These are phyloP conservation scores for Poeciliopsis occidentalis DNA, from an alignment of 2,113 vertebrate species.

Conservation along the genomic window DNA sequence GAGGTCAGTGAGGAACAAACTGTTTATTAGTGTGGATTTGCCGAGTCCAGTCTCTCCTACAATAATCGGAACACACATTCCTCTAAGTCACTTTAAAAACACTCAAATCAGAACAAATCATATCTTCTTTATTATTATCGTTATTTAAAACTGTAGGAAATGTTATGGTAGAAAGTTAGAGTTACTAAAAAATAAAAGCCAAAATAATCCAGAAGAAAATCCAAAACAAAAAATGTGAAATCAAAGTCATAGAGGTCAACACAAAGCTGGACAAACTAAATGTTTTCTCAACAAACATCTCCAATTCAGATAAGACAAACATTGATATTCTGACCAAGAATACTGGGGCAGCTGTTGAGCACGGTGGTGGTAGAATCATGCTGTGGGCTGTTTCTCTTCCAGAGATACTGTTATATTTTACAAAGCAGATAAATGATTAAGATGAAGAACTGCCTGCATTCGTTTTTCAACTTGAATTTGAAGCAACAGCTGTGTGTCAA, in stretches of 20 bases:
- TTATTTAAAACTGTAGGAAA: not conserved
- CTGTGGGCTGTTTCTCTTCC: not conserved
- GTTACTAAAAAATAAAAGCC: not conserved
- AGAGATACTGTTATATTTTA: not conserved
- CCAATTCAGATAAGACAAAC: too few species aligned
- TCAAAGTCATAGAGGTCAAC: not conserved
- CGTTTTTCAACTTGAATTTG: not conserved
- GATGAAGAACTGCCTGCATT: not conserved
- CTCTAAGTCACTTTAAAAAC: not conserved
- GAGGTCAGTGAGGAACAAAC: conserved; percentile 94
- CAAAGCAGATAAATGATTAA: not conserved
- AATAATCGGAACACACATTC: not conserved
- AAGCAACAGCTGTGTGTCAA: not conserved
- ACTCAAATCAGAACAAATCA: not conserved
- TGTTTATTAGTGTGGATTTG: conserved; percentile 95
- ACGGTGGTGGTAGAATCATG: too few species aligned
- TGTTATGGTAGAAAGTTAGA: not conserved
- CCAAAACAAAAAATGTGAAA: not conserved
- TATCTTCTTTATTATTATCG: not conserved
- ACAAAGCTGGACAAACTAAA: not conserved
- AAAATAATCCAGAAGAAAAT: not conserved
- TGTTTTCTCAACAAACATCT: too few species aligned
- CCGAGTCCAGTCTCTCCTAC: conserved; percentile 94
- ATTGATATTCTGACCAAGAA: too few species aligned
- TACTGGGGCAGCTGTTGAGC: too few species aligned